A percentile compares a stretch with the other conserved stretches of the same genome.
Conservation (phyloP, 2,113 vertebrate species). For the Bettongia penicillata region DNA sequence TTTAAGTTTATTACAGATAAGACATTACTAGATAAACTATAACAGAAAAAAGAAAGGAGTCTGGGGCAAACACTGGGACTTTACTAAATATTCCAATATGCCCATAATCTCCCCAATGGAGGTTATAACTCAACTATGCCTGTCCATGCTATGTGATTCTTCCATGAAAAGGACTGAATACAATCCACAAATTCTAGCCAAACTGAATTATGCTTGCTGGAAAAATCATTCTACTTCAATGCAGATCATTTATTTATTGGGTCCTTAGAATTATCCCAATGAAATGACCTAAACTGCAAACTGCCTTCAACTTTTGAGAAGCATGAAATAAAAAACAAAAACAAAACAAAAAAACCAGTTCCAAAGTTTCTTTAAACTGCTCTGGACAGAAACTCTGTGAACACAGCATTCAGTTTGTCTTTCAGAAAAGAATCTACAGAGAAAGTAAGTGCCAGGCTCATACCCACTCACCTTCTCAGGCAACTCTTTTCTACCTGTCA, state of each 20-base stretch:
- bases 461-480: not conserved
- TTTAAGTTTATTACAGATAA: not conserved
- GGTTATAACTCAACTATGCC: not conserved
- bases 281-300: not conserved
- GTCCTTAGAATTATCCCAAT: not conserved
- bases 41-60: not conserved
- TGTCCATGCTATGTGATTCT: not conserved
- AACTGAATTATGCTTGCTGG: not conserved
- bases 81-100: not conserved
- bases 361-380: too few relatives aligned
- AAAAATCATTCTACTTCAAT: not conserved
- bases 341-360: not conserved
- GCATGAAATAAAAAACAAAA: not conserved
- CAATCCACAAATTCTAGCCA: not conserved
- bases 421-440: too few relatives aligned
- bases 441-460: not conserved
- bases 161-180: not conserved
- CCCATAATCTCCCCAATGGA: not conserved
- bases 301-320: not conserved
- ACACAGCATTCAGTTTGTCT: too few relatives aligned
- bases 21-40: not conserved
- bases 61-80: not conserved
- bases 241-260: not conserved
- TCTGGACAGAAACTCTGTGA: too few relatives aligned
- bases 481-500: not conserved